Evolutionary conservation across 1,140 invertebrate species (phyloP), one percentile per base, ranked within the genome.

Genomic region (Helicoverpa zea): DNA sequence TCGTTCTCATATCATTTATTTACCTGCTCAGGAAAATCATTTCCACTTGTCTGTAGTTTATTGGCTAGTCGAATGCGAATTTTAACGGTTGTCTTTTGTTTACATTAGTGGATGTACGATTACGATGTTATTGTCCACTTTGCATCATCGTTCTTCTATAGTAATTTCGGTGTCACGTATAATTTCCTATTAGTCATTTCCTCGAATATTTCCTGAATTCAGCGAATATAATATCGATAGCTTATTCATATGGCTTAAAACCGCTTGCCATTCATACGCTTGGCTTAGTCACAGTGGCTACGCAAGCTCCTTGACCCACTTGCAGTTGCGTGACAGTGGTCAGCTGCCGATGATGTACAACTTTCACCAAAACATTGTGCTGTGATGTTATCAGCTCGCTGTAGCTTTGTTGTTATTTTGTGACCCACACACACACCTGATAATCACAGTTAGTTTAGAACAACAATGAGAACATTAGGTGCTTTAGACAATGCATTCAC

Each of bases 241-340:
- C 52, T 68, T 79, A 73, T 63, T 80, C 66, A 61, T 52, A 52
- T 63, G 61, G 47, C 64, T 81, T 47, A 47, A 75, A 70, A 68
- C 63, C 35, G 58, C 58, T 29, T 59, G 58, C 73, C 73, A 75
- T 81, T 81, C 68, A 79, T 85, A 83, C 82, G 79, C 80, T 74
- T 80, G 75, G 82, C 73, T 89, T 88, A 87, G 88, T 87, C 87
- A 87, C 82, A 81, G 82, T 86, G 81, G 80, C 84, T 84, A 87
- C 83, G 85, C 80, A 88, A 87, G 82, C 86, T 89, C 91, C 91
- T 93, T 93, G 92, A 93, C 92, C 89, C 82, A 91, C 85, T 88
- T 91, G 82, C 54, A 68, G 73, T 77, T 79, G 84, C 88, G 89
- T 88, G 87, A 88, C 88, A 86, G 84, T 89, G 88, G 87, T 86